These are phyloP conservation scores for Mastacembelus armatus DNA, from an alignment of 2,797 vertebrate genomes.

Conservation along the genomic window DNA sequence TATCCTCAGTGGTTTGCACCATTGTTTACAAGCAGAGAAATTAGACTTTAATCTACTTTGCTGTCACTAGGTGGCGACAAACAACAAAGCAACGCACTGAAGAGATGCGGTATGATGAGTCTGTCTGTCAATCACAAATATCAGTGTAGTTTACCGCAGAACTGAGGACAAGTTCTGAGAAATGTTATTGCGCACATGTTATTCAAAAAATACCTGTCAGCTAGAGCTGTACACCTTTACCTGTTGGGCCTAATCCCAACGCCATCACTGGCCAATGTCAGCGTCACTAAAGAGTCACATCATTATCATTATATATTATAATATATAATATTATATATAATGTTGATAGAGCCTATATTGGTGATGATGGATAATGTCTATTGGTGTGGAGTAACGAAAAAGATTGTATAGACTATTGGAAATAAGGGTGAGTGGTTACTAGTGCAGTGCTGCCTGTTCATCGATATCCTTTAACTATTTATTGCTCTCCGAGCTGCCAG, in stretches of 20 bases:
- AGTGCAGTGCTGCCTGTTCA: neutral
- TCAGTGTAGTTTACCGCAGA: neutral
- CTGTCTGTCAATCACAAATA: neutral
- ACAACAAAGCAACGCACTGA: neutral
- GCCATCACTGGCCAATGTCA: too few relatives aligned
- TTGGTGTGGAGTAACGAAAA: neutral
- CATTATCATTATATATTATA: too few relatives aligned
- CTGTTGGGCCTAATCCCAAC: too few relatives aligned
- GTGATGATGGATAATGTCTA: conserved; percentile 17
- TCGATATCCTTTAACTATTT: conserved; percentile 14
- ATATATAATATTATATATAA: too few relatives aligned
- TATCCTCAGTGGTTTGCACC: neutral
- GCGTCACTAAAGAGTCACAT: neutral
- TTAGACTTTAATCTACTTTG: neutral
- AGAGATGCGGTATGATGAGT: neutral
- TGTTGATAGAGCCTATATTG: too few relatives aligned
- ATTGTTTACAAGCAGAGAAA: neutral
- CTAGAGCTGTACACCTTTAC: too few relatives aligned
- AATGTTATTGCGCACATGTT: neutral
- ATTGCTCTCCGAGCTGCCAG: neutral
- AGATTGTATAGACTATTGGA: neutral
- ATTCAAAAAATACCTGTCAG: too few relatives aligned
- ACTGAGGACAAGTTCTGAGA: neutral
- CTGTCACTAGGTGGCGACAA: conserved; percentile 70
- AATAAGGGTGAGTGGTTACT: neutral